These are phyloP conservation scores for Threskiornis aethiopicus DNA, from an alignment of 2,797 vertebrate genomes.

Conservation along the genomic window DNA sequence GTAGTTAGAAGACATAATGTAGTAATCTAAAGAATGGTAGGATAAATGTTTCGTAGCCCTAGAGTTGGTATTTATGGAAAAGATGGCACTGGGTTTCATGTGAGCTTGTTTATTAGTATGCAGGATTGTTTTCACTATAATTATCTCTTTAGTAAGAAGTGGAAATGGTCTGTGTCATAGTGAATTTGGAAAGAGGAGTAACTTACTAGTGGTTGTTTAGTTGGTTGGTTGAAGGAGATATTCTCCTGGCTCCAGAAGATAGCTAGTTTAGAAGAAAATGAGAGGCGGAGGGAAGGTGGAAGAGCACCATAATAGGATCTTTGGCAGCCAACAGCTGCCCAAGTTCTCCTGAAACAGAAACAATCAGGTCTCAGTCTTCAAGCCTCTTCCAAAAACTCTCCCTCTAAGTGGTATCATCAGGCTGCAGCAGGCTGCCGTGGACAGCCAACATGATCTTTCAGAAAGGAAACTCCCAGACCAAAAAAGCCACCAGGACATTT, in stretches of 20 bases:
- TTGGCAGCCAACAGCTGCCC: constrained; percentile 49
- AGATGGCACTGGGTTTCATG: not conserved
- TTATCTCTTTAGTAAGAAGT: constrained; percentile 38
- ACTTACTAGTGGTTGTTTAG: not conserved
- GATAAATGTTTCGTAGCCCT: not conserved
- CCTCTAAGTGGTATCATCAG: constrained; percentile 50
- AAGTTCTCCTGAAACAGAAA: constrained; percentile 55
- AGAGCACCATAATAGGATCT: constrained; percentile 58
- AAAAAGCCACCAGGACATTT: constrained; percentile 44
- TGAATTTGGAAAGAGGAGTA: constrained; percentile 8
- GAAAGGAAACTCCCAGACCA: constrained; percentile 47
- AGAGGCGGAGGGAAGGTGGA: constrained; percentile 44
- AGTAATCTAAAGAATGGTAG: not conserved
- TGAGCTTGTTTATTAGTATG: constrained; percentile 33
- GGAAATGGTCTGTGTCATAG: constrained; percentile 2
- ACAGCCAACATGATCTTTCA: constrained; percentile 20
- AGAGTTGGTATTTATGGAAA: not conserved
- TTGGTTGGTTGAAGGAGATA: not conserved
- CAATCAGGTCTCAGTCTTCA: constrained; percentile 22
- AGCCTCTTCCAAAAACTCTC: constrained; percentile 29
- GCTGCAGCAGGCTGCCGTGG: not conserved
- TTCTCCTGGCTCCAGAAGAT: constrained; percentile 55
- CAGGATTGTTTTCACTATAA: constrained; percentile 32
- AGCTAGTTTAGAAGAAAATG: constrained; percentile 56
- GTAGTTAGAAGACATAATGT: not conserved